Evolutionary conservation across 64 coral and sea anemone species (phyloP).

Genomic region (Stichodactyla helianthus): DNA sequence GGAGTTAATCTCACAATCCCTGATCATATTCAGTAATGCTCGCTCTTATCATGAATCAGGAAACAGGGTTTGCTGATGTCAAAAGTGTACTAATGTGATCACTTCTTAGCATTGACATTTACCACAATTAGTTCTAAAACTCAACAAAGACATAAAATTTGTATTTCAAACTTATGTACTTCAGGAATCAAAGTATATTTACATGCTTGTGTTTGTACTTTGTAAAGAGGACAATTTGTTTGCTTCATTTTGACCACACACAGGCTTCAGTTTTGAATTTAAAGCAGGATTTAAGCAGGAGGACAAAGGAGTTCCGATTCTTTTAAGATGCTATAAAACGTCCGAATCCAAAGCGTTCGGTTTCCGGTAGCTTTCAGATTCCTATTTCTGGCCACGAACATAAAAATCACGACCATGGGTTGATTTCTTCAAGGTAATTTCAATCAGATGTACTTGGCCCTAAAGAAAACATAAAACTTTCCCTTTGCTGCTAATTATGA

Average conservation of each 20-base stretch:
- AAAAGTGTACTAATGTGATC: not conserved
- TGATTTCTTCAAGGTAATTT: not conserved
- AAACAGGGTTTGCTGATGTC: not conserved
- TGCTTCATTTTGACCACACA: constrained; percentile 1
- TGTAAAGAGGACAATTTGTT: not conserved
- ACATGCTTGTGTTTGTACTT: not conserved
- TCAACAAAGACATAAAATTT: not conserved
- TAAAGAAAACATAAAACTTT: not conserved
- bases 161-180: not conserved
- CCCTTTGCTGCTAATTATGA: not conserved
- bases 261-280: not conserved
- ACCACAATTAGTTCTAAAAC: not conserved
- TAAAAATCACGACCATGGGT: not conserved
- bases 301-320: not conserved
- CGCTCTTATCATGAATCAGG: not conserved
- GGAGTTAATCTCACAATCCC: not conserved
- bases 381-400: not conserved
- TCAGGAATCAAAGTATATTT: not conserved
- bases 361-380: not conserved
- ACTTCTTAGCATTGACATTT: not conserved
- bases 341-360: not conserved
- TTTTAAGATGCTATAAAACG: not conserved
- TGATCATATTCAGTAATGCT: not conserved
- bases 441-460: not conserved
- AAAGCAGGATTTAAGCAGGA: constrained; percentile 1